Base-by-base conservation (phyloP, 2,888 invertebrate species). In the Thumatha senex region DNA sequence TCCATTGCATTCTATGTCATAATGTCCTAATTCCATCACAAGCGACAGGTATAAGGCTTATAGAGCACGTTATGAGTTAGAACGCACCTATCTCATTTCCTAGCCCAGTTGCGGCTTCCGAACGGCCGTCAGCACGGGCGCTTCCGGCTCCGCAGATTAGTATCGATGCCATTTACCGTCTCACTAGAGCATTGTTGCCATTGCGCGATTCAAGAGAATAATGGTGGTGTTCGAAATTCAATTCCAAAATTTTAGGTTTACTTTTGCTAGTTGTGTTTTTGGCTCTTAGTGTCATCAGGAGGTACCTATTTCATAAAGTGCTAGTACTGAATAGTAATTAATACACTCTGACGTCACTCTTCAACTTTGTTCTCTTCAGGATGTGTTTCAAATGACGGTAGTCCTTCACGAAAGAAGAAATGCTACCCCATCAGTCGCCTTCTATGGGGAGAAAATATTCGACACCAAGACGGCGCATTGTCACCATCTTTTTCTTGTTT, bases 31-130 rank as follows among this genome's bases (percentile, higher is more conserved):
- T 68, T 70, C 61, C 51, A 63, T 70, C 65, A 71, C 50, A 43
- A 33, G 44, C 42, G 60, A 62, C 67, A 64, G 60, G 56, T 71
- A 72, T 70, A 54, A 70, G 61, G 68, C 48, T 44, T 43, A 64
- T 78, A 78, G 67, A 78, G 73, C 74, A 72, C 70, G 70, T 71
- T 71, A 77, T 78, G 74, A 83, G 84, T 79, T 86, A 81, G 78
- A 74, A 80, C 76, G 81, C 82, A 84, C 80, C 87, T 90, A 91
- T 90, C 90, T 90, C 90, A 90, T 91, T 90, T 91, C 90, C 90
- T 89, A 90, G 86, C 89, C 86, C 89, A 88, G 89, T 89, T 86
- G 87, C 76, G 82, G 86, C 72, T 88, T 89, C 89, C 89, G 89
- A 85, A 80, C 79, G 76, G 83, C 84, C 89, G 88, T 83, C 84